phyloP scores from a whole-genome alignment of 2,113 vertebrate species.

The Tragelaphus strepsiceros region DNA sequence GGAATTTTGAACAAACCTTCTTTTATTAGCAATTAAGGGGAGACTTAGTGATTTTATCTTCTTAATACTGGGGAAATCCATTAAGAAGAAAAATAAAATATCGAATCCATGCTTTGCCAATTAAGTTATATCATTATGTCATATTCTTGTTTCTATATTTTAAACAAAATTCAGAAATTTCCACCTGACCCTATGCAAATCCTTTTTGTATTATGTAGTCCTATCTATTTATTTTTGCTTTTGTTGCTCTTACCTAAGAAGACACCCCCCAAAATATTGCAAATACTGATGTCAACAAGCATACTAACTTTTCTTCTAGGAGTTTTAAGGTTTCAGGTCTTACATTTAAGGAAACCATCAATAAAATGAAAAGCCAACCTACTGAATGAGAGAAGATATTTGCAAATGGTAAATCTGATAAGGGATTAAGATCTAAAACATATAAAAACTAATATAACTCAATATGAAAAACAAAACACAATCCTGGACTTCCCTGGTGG shows the following conservation, averaged over 20 bases:
- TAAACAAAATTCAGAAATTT: neutral
- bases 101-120: neutral
- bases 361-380: neutral
- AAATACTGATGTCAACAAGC: neutral
- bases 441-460: neutral
- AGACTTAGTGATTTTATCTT: neutral
- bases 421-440: neutral
- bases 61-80: neutral
- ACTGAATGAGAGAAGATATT: neutral
- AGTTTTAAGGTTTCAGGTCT: neutral
- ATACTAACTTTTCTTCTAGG: neutral
- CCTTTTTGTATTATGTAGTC: neutral
- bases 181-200: neutral
- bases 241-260: neutral
- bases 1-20: conserved; percentile 8
- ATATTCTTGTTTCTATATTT: neutral
- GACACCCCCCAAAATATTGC: neutral
- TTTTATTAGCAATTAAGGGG: neutral
- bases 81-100: conserved; percentile 5
- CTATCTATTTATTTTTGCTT: neutral
- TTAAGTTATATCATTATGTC: neutral
- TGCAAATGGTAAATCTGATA: neutral
- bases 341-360: neutral
- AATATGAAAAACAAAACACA: neutral
- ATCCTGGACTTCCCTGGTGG: neutral